These are phyloP conservation scores for Pomacea maculata DNA, from an alignment of 1,140 invertebrate species.

Conservation along the genomic window DNA sequence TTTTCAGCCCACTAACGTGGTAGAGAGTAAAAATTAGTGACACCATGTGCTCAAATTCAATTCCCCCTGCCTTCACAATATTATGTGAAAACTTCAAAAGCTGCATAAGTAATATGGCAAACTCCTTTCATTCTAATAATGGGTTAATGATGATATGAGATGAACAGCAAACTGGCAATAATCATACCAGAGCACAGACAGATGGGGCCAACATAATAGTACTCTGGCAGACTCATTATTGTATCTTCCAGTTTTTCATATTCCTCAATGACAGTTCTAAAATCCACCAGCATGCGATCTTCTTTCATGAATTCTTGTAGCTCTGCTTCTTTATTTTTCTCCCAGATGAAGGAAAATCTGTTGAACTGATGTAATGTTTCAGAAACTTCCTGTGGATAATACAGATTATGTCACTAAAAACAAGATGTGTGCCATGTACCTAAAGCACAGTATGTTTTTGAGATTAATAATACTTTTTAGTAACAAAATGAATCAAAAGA, in stretches of 20 bases:
- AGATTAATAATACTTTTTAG: too few species aligned
- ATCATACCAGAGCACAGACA: constrained; percentile 61
- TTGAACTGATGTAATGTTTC: constrained; percentile 83
- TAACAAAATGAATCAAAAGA: too few species aligned
- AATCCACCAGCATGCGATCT: constrained; percentile 79
- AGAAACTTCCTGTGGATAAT: constrained; percentile 72
- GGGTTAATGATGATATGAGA: neutral
- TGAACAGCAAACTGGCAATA: neutral
- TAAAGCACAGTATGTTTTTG: too few species aligned
- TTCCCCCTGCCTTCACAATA: too few species aligned
- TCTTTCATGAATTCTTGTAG: constrained; percentile 80
- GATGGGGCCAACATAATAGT: constrained; percentile 63
- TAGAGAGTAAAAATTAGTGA: too few species aligned
- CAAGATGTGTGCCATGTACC: too few species aligned
- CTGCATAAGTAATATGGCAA: too few species aligned
- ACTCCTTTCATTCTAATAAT: too few species aligned
- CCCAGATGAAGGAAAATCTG: constrained; percentile 88
- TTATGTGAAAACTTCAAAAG: too few species aligned
- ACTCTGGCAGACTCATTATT: constrained; percentile 75
- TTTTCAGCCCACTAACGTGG: too few species aligned
- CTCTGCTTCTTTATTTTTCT: constrained; percentile 79
- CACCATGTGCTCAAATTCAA: too few species aligned
- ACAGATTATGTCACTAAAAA: too few species aligned
- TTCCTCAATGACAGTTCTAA: constrained; percentile 80
- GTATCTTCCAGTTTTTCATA: constrained; percentile 83